A percentile compares a stretch with the other conserved stretches of the same genome.
Conservation (phyloP, 2,888 invertebrate species). For the Dicyrtomina minuta region DNA sequence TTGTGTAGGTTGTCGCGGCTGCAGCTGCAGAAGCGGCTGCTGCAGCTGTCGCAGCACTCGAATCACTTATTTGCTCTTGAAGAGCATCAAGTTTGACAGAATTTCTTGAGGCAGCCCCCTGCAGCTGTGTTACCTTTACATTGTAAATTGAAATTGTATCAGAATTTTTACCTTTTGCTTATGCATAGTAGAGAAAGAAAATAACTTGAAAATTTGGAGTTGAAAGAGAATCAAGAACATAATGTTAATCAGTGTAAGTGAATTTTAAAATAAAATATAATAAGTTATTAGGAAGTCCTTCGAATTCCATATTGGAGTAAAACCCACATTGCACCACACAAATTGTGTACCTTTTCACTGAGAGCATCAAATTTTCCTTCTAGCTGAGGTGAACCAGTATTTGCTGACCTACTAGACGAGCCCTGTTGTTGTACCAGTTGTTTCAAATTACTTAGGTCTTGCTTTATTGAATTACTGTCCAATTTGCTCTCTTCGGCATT, state of each 20-base stretch:
- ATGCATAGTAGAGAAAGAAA: too few relatives aligned
- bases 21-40: conserved; percentile 17
- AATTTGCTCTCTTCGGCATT: conserved; percentile 38
- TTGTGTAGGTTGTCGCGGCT: conserved; percentile 3
- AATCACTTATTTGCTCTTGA: conserved; percentile 7
- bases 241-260: too few relatives aligned
- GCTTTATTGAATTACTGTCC: conserved; percentile 27
- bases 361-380: conserved; percentile 36
- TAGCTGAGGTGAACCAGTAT: conserved; percentile 8
- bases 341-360: conserved; percentile 30
- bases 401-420: neutral
- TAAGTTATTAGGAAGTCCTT: too few relatives aligned
- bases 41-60: conserved; percentile 7
- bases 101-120: neutral
- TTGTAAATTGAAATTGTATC: neutral
- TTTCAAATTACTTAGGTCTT: neutral
- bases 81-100: conserved; percentile 14
- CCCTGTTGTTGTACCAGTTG: too few relatives aligned
- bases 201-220: too few relatives aligned
- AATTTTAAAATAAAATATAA: neutral
- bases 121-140: neutral
- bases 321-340: too few relatives aligned
- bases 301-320: too few relatives aligned
- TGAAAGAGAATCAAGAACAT: neutral
- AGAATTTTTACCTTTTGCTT: neutral